phyloP scores from a whole-genome alignment of 2,888 invertebrate genomes.

The Tetragonisca angustula region DNA sequence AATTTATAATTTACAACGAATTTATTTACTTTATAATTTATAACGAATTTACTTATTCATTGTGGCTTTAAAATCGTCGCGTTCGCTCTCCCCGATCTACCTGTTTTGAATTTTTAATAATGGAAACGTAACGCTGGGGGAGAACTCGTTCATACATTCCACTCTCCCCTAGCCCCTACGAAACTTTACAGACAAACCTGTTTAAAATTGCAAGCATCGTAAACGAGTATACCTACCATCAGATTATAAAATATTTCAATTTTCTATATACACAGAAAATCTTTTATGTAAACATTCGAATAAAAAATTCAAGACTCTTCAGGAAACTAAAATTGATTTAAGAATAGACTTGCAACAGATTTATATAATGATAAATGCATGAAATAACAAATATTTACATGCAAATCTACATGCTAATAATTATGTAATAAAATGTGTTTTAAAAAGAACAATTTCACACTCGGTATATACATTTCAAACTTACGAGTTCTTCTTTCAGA shows the following conservation, averaged over 20 bases:
- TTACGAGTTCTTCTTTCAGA: not conserved
- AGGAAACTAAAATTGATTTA: too few species aligned
- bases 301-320: not conserved
- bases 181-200: not conserved
- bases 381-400: too few species aligned
- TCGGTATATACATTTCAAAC: not conserved
- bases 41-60: too few species aligned
- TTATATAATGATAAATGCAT: not conserved
- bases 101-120: not conserved
- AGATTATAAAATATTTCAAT: not conserved
- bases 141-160: not conserved
- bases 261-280: not conserved
- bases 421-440: too few species aligned
- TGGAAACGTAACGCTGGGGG: not conserved
- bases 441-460: not conserved
- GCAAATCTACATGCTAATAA: too few species aligned
- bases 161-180: not conserved
- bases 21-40: too few species aligned
- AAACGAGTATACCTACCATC: too few species aligned
- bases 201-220: not conserved
- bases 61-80: not conserved
- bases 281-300: not conserved
- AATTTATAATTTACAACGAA: too few species aligned
- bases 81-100: too few species aligned
- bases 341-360: too few species aligned